Evolutionary conservation across 1,140 invertebrate species (phyloP).

Genomic region (Ganaspis sp.): DNA sequence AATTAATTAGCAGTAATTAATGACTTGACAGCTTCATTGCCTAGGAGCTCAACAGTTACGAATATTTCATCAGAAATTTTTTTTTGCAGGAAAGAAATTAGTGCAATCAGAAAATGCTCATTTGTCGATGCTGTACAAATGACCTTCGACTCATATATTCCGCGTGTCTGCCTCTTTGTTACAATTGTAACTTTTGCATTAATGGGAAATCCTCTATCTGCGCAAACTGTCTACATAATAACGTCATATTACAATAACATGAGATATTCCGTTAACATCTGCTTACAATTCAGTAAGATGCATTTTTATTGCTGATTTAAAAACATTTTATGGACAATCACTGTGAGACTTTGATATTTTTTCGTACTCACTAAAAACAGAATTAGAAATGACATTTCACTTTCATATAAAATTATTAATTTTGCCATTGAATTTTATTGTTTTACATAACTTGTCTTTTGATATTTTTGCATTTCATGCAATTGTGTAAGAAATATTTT

Average conservation of each 20-base stretch:
- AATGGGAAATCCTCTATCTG: slow-evolving; percentile 80
- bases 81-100: slow-evolving; percentile 17
- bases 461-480: too few relatives aligned
- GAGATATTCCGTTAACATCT: slow-evolving; percentile 84
- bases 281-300: slow-evolving; percentile 79
- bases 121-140: slow-evolving; percentile 20
- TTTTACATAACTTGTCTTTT: too few relatives aligned
- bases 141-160: slow-evolving; percentile 83
- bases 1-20: neutral
- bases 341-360: too few relatives aligned
- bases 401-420: too few relatives aligned
- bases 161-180: slow-evolving; percentile 86
- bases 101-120: slow-evolving; percentile 23
- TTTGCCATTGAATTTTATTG: too few relatives aligned
- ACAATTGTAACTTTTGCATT: slow-evolving; percentile 85
- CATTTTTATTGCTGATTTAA: slow-evolving; percentile 22
- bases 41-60: neutral
- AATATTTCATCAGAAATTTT: slow-evolving; percentile 9
- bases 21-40: neutral
- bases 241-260: slow-evolving; percentile 86
- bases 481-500: too few relatives aligned
- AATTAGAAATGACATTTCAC: too few relatives aligned
- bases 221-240: slow-evolving; percentile 86
- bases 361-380: too few relatives aligned
- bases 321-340: neutral